A percentile compares a stretch with the other conserved stretches of the same genome.
phyloP scores from a whole-genome alignment of 1,140 invertebrate species.

The Pseudomyrmex pallidus region DNA sequence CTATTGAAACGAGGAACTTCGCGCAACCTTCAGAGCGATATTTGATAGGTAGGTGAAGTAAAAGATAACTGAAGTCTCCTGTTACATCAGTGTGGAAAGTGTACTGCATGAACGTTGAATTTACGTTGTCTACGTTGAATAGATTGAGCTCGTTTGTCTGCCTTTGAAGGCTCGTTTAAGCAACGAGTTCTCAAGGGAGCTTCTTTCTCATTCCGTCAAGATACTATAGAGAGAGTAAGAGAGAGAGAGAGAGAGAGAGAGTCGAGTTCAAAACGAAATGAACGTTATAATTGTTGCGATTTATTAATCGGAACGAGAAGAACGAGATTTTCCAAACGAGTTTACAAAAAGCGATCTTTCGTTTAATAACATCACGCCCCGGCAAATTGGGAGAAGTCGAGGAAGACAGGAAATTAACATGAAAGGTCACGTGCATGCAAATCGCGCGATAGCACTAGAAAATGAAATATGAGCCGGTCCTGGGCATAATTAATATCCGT shows the following conservation, averaged over 20 bases:
- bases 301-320: constrained; percentile 18
- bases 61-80: not conserved
- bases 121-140: not conserved
- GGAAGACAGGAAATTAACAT: constrained; percentile 53
- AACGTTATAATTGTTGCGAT: not conserved
- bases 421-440: constrained; percentile 57
- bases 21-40: not conserved
- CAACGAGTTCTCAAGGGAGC: not conserved
- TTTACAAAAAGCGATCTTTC: constrained; percentile 25
- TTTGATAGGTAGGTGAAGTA: constrained; percentile 22
- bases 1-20: not conserved
- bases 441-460: constrained; percentile 46
- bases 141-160: not conserved
- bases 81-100: not conserved
- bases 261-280: not conserved
- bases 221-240: not conserved
- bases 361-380: constrained; percentile 20
- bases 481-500: constrained; percentile 28
- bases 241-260: too few species aligned
- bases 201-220: not conserved
- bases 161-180: not conserved
- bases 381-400: constrained; percentile 44
- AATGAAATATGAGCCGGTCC: constrained; percentile 29
- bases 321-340: not conserved
- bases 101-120: not conserved